Conservation (phyloP, 2,113 vertebrate species). For the Cavia aperea region DNA sequence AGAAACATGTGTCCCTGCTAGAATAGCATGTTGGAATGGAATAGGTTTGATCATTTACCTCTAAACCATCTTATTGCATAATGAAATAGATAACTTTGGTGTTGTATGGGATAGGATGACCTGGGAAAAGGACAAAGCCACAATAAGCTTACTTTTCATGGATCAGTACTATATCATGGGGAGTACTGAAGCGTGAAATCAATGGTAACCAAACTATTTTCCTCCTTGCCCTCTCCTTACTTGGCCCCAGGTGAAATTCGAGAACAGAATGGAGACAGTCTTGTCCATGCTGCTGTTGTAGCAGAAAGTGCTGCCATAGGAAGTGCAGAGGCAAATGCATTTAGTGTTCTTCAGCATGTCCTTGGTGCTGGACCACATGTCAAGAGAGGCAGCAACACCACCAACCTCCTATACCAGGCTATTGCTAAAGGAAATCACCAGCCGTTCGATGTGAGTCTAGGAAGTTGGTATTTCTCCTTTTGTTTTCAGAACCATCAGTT, state of each 20-base stretch:
- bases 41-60: constrained; percentile 3
- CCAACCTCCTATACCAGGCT: constrained; percentile 82
- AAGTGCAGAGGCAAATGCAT: constrained; percentile 83
- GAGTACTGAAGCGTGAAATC: not conserved
- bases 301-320: constrained; percentile 81
- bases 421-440: constrained; percentile 81
- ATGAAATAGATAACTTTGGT: not conserved
- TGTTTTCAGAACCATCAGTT: not conserved
- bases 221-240: not conserved
- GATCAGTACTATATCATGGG: not conserved
- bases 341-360: constrained; percentile 90
- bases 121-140: not conserved
- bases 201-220: not conserved
- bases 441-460: constrained; percentile 89
- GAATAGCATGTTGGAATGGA: not conserved
- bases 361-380: constrained; percentile 88
- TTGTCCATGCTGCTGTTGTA: constrained; percentile 89
- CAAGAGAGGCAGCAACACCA: constrained; percentile 85
- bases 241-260: constrained; percentile 84
- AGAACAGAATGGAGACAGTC: constrained; percentile 74
- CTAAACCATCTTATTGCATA: not conserved
- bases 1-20: not conserved
- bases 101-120: not conserved
- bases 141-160: not conserved
- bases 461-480: not conserved